Evolutionary conservation across 1,140 invertebrate genomes (phyloP).

Genomic region (Orchesella cincta): DNA sequence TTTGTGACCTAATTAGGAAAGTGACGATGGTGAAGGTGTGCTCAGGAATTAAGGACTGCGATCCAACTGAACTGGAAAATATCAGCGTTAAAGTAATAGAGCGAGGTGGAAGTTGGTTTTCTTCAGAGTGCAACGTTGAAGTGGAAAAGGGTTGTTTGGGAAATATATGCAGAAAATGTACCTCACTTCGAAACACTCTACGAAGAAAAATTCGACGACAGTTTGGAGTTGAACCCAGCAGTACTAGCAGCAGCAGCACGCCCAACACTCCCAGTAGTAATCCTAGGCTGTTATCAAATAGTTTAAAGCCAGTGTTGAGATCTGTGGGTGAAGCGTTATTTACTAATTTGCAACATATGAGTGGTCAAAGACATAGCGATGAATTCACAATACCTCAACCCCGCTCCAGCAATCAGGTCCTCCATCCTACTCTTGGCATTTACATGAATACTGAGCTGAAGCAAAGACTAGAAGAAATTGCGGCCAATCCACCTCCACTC

Average conservation of each 20-base stretch:
- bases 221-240: not conserved
- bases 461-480: slow-evolving; percentile 3
- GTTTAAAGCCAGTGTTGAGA: not conserved
- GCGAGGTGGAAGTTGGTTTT: slow-evolving; percentile 1
- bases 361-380: not conserved
- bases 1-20: not conserved
- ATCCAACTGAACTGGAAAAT: not conserved
- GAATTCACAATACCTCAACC: not conserved
- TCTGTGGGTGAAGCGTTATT: not conserved
- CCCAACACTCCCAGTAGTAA: not conserved
- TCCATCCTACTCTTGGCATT: not conserved
- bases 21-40: slow-evolving; percentile 18
- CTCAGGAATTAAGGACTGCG: slow-evolving; percentile 14
- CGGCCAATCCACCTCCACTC: slow-evolving; percentile 14
- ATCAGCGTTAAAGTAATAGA: slow-evolving; percentile 10
- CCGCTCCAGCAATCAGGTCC: not conserved
- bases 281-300: not conserved
- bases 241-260: not conserved
- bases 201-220: not conserved
- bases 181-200: not conserved
- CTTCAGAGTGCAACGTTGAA: slow-evolving; percentile 14
- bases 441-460: slow-evolving; percentile 14
- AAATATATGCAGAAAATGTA: slow-evolving; percentile 21
- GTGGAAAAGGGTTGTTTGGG: not conserved
- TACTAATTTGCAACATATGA: not conserved